Base-by-base conservation (phyloP, 1,140 invertebrate species). In the Leptoteleia sp. region DNA sequence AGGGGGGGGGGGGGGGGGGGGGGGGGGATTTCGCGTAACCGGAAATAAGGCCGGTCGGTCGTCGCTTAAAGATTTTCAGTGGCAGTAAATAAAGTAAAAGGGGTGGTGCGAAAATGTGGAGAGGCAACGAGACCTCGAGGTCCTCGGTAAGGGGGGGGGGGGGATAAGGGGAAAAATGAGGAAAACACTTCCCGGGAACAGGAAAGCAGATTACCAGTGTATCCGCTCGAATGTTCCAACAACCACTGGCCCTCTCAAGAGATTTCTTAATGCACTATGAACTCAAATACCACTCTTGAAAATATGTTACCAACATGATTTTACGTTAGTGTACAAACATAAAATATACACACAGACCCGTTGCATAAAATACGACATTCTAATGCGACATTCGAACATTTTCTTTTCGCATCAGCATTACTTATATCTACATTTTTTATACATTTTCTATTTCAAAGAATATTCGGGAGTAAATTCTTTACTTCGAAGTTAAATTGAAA, bases 201-300 rank as follows among this genome's bases (percentile, higher is more conserved):
- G 68, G 62, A 79, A 79, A 81, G 77, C 70, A 82, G 80, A 82
- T 82, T 82, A 82, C 70, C 47, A 38, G 50, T 43, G 43, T 73
- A 79, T 79, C 62, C 68, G 76, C 68, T 70, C 67, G 61, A 35
- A 76, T 80, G 67, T 79, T 47, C 65, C 67, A 52, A 52, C 77
- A 76, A 75, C 65, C 59, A 64, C 71, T 72, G 78, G n/a, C 68
- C 71, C 71, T 76, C 67, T 76, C 61, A 55, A 72, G 72, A 80
- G 72, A 80, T 80, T 75, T 54, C 59, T 67, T 76, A 67, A 80
- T 80, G 78, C 45, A 76, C 71, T 59, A 71, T 67, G 67, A 72
- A 72, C 67, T 70, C 67, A 80, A 76, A 80, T 72, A 76, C 78
- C 65, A 71, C 71, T 79, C 65, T 76, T 55, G 43, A 61, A 79